Conservation (phyloP, 1,140 invertebrate genomes). For the Drosophila mauritiana region DNA sequence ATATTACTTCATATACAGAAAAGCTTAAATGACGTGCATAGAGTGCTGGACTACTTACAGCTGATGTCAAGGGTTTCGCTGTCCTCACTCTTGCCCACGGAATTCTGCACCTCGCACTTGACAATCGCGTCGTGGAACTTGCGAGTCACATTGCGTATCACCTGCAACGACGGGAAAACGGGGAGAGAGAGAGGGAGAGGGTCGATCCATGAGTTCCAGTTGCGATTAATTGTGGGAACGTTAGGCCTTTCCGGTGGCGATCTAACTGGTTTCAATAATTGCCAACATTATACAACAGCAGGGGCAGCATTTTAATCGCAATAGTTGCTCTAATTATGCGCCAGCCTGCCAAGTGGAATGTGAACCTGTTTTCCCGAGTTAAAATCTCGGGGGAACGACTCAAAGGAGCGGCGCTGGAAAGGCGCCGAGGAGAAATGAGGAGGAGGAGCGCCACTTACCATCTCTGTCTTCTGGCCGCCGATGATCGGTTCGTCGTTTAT, state of each 20-base stretch:
- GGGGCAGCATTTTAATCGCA: slow-evolving; percentile 56
- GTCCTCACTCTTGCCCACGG: slow-evolving; percentile 91
- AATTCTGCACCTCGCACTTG: slow-evolving; percentile 92
- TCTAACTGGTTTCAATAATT: slow-evolving; percentile 73
- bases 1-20: not conserved
- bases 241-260: slow-evolving; percentile 68
- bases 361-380: slow-evolving; percentile 37
- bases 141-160: slow-evolving; percentile 89
- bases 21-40: not conserved
- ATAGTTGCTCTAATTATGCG: slow-evolving; percentile 79
- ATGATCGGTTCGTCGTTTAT: slow-evolving; percentile 89
- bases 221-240: slow-evolving; percentile 70
- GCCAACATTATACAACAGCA: slow-evolving; percentile 62
- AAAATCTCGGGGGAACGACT: not conserved
- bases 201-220: slow-evolving; percentile 10
- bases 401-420: not conserved
- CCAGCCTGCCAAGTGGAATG: slow-evolving; percentile 58
- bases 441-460: slow-evolving; percentile 83
- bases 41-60: slow-evolving; percentile 86
- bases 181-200: not conserved
- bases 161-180: slow-evolving; percentile 46
- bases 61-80: slow-evolving; percentile 90
- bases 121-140: slow-evolving; percentile 90
- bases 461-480: slow-evolving; percentile 87
- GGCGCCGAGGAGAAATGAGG: not conserved